Conservation (phyloP, 2,113 vertebrate genomes). For the Dromiciops gliroides region DNA sequence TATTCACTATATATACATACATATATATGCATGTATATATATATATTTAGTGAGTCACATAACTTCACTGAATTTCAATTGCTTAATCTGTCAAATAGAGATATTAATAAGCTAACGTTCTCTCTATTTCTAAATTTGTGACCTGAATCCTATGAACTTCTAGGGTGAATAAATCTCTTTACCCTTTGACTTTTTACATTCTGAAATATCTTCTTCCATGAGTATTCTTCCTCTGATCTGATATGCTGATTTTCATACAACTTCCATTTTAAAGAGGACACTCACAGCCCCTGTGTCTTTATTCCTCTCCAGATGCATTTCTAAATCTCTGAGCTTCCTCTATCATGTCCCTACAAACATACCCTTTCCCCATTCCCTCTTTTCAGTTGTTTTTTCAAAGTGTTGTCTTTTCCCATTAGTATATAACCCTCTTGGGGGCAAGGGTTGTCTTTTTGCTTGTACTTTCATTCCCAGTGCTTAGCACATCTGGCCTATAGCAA, state of each 20-base stretch:
- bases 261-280: not conserved
- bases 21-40: too few species aligned
- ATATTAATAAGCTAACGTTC: not conserved
- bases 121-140: not conserved
- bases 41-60: not conserved
- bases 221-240: not conserved
- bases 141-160: not conserved
- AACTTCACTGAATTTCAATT: not conserved
- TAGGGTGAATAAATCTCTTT: not conserved
- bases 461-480: too few species aligned
- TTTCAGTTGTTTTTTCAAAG: not conserved
- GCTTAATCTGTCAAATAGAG: not conserved
- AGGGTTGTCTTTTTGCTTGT: too few species aligned
- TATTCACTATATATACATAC: too few species aligned
- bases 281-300: not conserved
- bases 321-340: not conserved
- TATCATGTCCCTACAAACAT: not conserved
- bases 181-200: not conserved
- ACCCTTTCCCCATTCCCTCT: not conserved
- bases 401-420: not conserved
- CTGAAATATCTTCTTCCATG: not conserved
- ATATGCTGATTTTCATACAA: not conserved
- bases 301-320: not conserved
- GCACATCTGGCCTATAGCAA: too few species aligned
- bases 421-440: not conserved